Base-by-base conservation (phyloP, 2,888 invertebrate genomes). In the Melanophora roralis region DNA sequence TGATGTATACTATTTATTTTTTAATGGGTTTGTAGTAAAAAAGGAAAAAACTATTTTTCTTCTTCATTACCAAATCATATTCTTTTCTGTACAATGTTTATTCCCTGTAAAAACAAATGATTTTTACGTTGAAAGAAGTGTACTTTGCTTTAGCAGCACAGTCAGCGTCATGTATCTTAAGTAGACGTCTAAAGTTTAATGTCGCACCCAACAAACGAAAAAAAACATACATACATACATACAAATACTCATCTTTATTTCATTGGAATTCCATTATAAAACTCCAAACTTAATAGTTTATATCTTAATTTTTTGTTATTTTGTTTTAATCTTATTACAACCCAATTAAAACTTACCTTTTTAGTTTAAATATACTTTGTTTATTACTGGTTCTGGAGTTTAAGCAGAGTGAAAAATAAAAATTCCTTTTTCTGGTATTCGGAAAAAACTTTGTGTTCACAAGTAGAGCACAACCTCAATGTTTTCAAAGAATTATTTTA, bases 171-270 rank as follows among this genome's bases (percentile, higher is more conserved):
- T 9, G 32, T 47, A 27, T 71, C 27, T 65, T 16, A 65, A 49
- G 68, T 64, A 36, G 34, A 6, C 60, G 60, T 57, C 43, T 40
- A 64, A 64, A 51, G 21, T 47, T 64, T 47, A 32, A 59, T 64
- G 80, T 76, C 80, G 80, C 80, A 76, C 76, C 80, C 80, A 72
- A 76, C 49, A 62, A 40, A 43, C 11, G 59, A 60, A 60, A 43
- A 40, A 59, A 67, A 32, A 73, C 71, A 67, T 27, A 69, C 6
- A 77, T 27, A 55, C 64, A 79, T 27, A n/a, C n/a, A n/a, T n/a
- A n/a, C n/a, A n/a, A n/a, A n/a, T 60, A 60, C 75, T 75, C 60
- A 79, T 68, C 47, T 45, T 69, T 11, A 62, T 19, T 67, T 67
- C 55, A 49, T 14, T 34, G 65, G 16, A 75, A 71, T 47, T 45